A percentile compares a stretch with the other conserved stretches of the same genome.
phyloP scores from a whole-genome alignment of 2,888 invertebrate species.

The Theretra japonica region DNA sequence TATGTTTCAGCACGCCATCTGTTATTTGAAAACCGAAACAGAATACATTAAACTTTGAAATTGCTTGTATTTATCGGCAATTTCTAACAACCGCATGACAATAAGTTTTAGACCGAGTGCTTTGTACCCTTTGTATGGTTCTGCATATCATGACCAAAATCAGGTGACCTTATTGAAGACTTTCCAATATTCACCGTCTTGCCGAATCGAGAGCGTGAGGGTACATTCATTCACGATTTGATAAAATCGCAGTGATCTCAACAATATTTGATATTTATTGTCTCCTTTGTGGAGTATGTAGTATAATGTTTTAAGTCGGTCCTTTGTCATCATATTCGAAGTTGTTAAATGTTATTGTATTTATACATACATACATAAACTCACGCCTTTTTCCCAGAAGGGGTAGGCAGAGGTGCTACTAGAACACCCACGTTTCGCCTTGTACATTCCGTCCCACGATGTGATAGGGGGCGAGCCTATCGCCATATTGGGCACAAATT shows the following conservation, averaged over 20 bases:
- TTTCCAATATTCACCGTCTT: constrained; percentile 7
- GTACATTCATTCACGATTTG: constrained; percentile 35
- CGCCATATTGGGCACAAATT: too few species aligned
- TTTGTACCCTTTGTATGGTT: not conserved
- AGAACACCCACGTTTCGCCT: too few species aligned
- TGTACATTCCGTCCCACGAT: too few species aligned
- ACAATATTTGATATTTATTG: constrained; percentile 40
- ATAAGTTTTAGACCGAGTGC: not conserved
- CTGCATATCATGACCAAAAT: not conserved
- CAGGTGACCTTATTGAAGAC: constrained; percentile 12
- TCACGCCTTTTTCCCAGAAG: too few species aligned
- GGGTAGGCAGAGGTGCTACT: too few species aligned
- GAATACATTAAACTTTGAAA: constrained; percentile 8
- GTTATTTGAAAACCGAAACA: not conserved
- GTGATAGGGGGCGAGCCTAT: too few species aligned
- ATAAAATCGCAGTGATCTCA: constrained; percentile 34
- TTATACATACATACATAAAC: too few species aligned
- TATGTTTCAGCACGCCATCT: not conserved
- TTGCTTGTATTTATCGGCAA: not conserved
- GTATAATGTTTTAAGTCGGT: constrained; percentile 29
- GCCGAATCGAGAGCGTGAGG: not conserved
- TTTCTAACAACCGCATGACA: not conserved
- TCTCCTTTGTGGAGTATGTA: constrained; percentile 39
- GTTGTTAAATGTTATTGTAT: not conserved
- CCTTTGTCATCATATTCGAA: not conserved